Evolutionary conservation across 2,113 vertebrate genomes (phyloP).

Genomic region (Centropristis striata): DNA sequence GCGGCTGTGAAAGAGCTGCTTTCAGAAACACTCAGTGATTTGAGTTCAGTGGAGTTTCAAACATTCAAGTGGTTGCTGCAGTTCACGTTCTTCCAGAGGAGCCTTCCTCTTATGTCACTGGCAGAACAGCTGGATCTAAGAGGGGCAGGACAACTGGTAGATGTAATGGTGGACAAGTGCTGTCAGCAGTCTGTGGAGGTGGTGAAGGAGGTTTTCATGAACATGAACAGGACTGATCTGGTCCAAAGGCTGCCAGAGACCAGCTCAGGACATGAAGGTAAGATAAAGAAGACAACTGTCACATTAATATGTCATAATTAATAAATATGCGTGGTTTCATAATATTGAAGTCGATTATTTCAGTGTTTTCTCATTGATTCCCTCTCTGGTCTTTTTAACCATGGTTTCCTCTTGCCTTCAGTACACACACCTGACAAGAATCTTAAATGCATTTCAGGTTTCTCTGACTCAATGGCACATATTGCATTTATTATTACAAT

Average conservation of each 20-base stretch:
- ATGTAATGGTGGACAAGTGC: neutral
- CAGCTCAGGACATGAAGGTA: neutral
- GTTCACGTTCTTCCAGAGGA: neutral
- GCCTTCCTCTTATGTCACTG: neutral
- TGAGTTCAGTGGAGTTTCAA: neutral
- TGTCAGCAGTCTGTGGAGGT: constrained; percentile 9
- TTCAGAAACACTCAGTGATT: neutral
- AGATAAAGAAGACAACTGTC: neutral
- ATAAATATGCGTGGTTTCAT: too few relatives aligned
- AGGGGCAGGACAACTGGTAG: rapidly evolving
- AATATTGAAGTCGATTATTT: too few relatives aligned
- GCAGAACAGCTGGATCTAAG: rapidly evolving
- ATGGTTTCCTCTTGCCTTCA: too few relatives aligned
- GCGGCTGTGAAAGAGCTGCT: neutral
- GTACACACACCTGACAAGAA: too few relatives aligned
- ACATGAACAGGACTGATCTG: constrained; percentile 36
- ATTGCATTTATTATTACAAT: neutral
- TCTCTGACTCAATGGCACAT: too few relatives aligned
- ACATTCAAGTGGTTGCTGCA: constrained; percentile 9
- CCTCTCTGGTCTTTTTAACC: too few relatives aligned
- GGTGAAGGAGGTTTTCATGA: constrained; percentile 1
- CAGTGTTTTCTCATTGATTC: too few relatives aligned
- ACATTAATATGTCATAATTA: too few relatives aligned
- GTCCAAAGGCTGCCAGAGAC: neutral
- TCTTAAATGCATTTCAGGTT: too few relatives aligned